Conservation (phyloP, 2,113 vertebrate genomes). For the Perccottus glenii region DNA sequence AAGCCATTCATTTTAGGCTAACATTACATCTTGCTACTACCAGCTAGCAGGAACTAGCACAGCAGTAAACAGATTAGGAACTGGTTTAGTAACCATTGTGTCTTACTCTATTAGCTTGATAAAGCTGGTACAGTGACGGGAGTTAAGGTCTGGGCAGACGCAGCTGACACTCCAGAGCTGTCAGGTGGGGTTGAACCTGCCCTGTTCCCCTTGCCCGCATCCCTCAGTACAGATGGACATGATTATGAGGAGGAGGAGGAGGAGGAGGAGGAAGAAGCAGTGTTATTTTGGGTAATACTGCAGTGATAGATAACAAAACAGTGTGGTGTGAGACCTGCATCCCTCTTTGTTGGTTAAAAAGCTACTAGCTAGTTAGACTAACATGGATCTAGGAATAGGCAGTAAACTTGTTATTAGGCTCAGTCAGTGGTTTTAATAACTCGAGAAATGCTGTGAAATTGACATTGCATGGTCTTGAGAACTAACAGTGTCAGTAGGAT, state of each 20-base stretch:
- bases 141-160: constrained; percentile 48
- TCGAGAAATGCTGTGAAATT: not conserved
- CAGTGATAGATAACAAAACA: constrained; percentile 8
- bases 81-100: constrained; percentile 25
- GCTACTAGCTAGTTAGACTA: constrained; percentile 11
- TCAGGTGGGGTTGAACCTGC: constrained; percentile 31
- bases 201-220: constrained; percentile 20
- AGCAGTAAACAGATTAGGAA: too few species aligned
- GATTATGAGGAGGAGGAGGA: constrained; percentile 63
- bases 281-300: constrained; percentile 78
- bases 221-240: constrained; percentile 39
- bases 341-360: not conserved
- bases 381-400: not conserved
- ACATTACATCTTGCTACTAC: too few species aligned
- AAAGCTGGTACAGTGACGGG: constrained; percentile 21
- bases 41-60: too few species aligned
- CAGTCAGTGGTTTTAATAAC: not conserved
- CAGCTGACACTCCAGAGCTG: constrained; percentile 35
- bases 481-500: constrained; percentile 41
- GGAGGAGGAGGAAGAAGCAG: constrained; percentile 72
- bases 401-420: not conserved
- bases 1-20: too few species aligned
- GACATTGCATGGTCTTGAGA: constrained; percentile 32
- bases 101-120: constrained; percentile 53
- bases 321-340: constrained; percentile 48